Percentiles rank a stretch among this genome's conserved stretches.
phyloP scores from a whole-genome alignment of 2,888 invertebrate species.

The Psylliodes chrysocephalus region DNA sequence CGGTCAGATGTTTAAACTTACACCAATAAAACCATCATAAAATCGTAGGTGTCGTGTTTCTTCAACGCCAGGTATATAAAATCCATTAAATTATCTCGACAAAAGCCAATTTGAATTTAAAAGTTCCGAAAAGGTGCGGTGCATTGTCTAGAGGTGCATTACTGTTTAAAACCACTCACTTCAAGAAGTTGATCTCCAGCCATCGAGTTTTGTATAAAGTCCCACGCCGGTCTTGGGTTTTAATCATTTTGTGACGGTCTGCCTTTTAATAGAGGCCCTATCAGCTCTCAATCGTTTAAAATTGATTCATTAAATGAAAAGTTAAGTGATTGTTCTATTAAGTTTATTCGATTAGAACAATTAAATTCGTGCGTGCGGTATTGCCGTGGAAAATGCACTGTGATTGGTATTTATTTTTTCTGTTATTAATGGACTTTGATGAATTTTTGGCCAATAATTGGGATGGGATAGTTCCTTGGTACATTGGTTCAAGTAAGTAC shows the following conservation, averaged over 20 bases:
- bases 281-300: not conserved
- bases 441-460: slow-evolving; percentile 49
- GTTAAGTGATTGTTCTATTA: not conserved
- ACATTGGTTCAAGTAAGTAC: slow-evolving; percentile 67
- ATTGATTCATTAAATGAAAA: not conserved
- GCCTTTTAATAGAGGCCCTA: slow-evolving; percentile 12
- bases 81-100: slow-evolving; percentile 8
- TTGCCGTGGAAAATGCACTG: not conserved
- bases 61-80: not conserved
- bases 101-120: slow-evolving; percentile 25
- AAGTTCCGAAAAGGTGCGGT: slow-evolving; percentile 23
- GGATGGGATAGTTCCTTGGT: slow-evolving; percentile 67
- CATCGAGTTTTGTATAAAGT: slow-evolving; percentile 26
- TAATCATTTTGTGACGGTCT: slow-evolving; percentile 24
- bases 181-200: slow-evolving; percentile 25
- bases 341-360: not conserved
- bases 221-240: slow-evolving; percentile 25
- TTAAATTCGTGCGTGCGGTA: not conserved
- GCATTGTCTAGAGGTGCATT: slow-evolving; percentile 20
- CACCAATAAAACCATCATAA: not conserved
- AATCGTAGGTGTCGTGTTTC: not conserved
- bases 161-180: slow-evolving; percentile 28
- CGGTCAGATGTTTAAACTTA: too few relatives aligned
- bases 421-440: slow-evolving; percentile 11
- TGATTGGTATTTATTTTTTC: not conserved